phyloP scores from a whole-genome alignment of 92 coral and sea anemone genomes.

The Actinernus sp. region DNA sequence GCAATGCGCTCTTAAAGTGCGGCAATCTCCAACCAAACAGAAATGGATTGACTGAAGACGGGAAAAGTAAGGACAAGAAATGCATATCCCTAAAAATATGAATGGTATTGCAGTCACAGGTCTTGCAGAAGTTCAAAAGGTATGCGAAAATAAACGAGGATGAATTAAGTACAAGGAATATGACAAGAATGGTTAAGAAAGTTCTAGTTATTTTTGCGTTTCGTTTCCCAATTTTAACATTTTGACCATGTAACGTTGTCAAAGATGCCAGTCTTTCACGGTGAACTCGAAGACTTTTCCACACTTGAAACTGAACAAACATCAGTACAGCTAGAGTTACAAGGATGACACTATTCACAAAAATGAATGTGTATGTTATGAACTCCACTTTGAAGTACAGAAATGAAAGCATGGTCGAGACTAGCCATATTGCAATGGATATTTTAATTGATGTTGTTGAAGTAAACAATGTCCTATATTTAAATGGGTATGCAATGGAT shows the following conservation, averaged over 20 bases:
- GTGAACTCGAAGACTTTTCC: conserved; percentile 39
- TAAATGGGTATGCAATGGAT: conserved; percentile 64
- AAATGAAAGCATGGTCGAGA: conserved; percentile 57
- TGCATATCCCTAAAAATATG: conserved; percentile 75
- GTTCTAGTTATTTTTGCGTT: conserved; percentile 64
- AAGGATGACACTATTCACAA: conserved; percentile 65
- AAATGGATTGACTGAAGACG: conserved; percentile 78
- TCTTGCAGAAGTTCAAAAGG: conserved; percentile 63
- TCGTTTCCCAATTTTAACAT: conserved; percentile 10
- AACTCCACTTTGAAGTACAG: conserved; percentile 75
- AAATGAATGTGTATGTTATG: conserved; percentile 71
- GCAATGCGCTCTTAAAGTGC: conserved; percentile 68
- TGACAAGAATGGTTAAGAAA: conserved; percentile 51
- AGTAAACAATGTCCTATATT: conserved; percentile 56
- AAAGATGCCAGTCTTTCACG: conserved; percentile 45
- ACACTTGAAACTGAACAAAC: conserved; percentile 56
- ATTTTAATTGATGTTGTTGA: conserved; percentile 54
- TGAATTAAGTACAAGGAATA: conserved; percentile 60
- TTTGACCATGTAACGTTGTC: background rate
- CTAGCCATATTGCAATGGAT: conserved; percentile 60
- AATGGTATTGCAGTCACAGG: conserved; percentile 50
- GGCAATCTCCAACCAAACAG: conserved; percentile 72
- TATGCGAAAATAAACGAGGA: conserved; percentile 73
- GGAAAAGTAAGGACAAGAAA: conserved; percentile 65
- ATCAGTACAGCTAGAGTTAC: conserved; percentile 55